Percentiles rank a stretch among this genome's conserved stretches.
phyloP scores from a whole-genome alignment of 2,113 vertebrate species.

The Amphilophus citrinellus region DNA sequence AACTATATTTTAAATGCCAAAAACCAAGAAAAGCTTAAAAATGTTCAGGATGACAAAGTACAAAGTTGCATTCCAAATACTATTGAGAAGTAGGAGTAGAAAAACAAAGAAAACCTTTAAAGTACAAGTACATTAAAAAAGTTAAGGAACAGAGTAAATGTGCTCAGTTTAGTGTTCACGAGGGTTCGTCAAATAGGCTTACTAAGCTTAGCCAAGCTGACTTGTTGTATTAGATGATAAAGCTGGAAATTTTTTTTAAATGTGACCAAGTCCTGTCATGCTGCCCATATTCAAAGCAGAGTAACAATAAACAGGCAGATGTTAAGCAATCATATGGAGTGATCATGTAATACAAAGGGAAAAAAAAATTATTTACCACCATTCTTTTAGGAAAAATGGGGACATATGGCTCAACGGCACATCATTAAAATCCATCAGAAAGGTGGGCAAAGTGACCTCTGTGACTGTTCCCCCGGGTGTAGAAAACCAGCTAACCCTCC shows the following conservation, averaged over 20 bases:
- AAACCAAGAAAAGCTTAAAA: too few species aligned
- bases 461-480: constrained; percentile 58
- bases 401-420: constrained; percentile 67
- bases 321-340: not conserved
- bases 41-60: too few species aligned
- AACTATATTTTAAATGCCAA: too few species aligned
- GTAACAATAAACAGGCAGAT: not conserved
- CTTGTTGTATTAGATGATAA: not conserved
- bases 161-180: too few species aligned
- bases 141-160: too few species aligned
- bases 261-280: not conserved
- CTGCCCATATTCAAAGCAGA: not conserved
- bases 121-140: too few species aligned
- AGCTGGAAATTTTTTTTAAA: not conserved
- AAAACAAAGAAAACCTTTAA: too few species aligned
- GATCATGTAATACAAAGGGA: not conserved
- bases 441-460: constrained; percentile 54
- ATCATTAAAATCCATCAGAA: constrained; percentile 40
- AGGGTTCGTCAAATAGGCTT: too few species aligned
- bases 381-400: constrained; percentile 43
- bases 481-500: constrained; percentile 56
- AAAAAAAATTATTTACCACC: not conserved
- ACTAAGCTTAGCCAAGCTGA: not conserved
- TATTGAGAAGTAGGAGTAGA: too few species aligned
- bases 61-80: too few species aligned